Percentiles rank a stretch among this genome's conserved stretches.
Evolutionary conservation across 37 sponge, comb jelly and placozoan genomes (phyloP).

Genomic region (Theonella swinhoei): DNA sequence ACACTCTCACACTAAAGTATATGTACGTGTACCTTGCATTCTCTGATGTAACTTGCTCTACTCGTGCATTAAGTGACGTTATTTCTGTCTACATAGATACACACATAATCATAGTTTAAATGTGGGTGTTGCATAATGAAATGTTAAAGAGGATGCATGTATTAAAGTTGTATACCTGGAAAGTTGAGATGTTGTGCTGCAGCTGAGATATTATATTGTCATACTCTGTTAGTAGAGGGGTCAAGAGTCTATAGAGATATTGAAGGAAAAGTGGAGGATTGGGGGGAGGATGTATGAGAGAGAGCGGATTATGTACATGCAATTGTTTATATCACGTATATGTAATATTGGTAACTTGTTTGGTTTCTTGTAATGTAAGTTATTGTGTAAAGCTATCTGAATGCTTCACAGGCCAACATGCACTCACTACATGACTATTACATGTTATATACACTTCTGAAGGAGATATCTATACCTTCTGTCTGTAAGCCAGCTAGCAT

Average conservation of each 20-base stretch:
- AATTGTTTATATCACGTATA: too few relatives aligned
- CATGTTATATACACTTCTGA: too few relatives aligned
- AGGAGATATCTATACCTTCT: slow-evolving; percentile 47
- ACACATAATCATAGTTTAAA: not conserved
- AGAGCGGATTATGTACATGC: too few relatives aligned
- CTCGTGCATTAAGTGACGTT: slow-evolving; percentile 20
- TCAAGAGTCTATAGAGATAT: slow-evolving; percentile 37
- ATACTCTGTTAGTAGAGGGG: slow-evolving; percentile 77
- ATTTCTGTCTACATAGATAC: slow-evolving; percentile 52
- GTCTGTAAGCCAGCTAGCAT: slow-evolving; percentile 64
- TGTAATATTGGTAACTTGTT: too few relatives aligned
- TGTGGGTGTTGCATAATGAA: not conserved
- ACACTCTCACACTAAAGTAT: not conserved
- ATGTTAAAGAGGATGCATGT: not conserved
- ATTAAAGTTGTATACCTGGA: slow-evolving; percentile 41
- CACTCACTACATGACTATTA: too few relatives aligned
- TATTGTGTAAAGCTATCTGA: too few relatives aligned
- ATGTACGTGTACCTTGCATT: slow-evolving; percentile 32
- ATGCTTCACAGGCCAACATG: too few relatives aligned
- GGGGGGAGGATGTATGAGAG: too few relatives aligned
- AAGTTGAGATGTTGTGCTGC: slow-evolving; percentile 39
- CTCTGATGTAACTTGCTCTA: slow-evolving; percentile 61
- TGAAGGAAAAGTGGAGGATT: not conserved
- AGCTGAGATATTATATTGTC: slow-evolving; percentile 57
- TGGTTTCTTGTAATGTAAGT: too few relatives aligned